phyloP scores from a whole-genome alignment of 2,888 invertebrate genomes.

The Latrodectus hesperus region DNA sequence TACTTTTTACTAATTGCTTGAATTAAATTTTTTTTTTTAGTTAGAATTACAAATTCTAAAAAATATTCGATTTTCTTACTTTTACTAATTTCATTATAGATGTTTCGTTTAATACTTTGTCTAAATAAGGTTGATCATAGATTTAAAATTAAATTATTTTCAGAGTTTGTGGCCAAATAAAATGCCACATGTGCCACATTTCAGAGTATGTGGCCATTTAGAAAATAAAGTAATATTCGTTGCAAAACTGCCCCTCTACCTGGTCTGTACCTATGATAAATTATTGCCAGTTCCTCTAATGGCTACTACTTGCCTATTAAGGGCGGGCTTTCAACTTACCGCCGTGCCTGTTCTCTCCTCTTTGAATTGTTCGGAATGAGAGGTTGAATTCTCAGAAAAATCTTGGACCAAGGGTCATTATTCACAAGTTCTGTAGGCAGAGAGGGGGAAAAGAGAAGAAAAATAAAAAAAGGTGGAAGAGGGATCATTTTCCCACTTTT shows the following conservation, averaged over 20 bases:
- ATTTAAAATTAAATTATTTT: too few species aligned
- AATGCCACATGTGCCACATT: too few species aligned
- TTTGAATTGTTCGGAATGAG: constrained; percentile 9
- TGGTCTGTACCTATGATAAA: constrained; percentile 29
- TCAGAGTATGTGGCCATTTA: too few species aligned
- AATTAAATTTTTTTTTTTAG: too few species aligned
- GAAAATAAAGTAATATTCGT: too few species aligned
- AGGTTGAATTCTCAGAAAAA: constrained; percentile 32
- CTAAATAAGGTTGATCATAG: too few species aligned
- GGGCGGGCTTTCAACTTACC: constrained; percentile 58
- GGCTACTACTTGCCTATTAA: constrained; percentile 56
- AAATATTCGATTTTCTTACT: too few species aligned
- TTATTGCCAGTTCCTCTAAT: constrained; percentile 57
- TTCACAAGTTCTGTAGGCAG: constrained; percentile 40
- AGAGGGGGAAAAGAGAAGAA: constrained; percentile 3
- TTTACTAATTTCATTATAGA: too few species aligned
- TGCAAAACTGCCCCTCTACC: not conserved
- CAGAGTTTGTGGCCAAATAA: too few species aligned
- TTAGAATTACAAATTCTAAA: too few species aligned
- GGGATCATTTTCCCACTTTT: not conserved
- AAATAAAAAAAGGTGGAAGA: not conserved
- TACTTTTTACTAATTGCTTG: too few species aligned
- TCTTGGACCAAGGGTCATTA: constrained; percentile 26
- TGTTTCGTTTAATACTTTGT: too few species aligned
- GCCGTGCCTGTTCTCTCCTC: constrained; percentile 22